phyloP scores from a whole-genome alignment of 2,113 vertebrate species.

The Boulengeromyrus knoepffleri region DNA sequence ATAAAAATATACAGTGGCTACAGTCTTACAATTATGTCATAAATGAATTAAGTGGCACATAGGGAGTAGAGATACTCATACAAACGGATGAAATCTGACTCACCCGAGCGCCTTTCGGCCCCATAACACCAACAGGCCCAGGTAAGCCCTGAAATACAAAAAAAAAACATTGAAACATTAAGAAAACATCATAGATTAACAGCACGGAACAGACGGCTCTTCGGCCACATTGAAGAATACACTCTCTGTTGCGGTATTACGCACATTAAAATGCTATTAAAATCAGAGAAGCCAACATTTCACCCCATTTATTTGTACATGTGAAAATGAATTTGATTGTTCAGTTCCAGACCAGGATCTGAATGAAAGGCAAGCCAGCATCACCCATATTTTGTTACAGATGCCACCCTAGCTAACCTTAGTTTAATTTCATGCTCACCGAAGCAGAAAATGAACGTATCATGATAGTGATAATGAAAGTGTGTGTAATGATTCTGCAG shows the following conservation, averaged over 20 bases:
- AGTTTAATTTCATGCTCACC: not conserved
- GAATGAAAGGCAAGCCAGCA: not conserved
- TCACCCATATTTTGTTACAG: not conserved
- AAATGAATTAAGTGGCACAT: not conserved
- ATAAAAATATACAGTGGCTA: not conserved
- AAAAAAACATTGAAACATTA: conserved; percentile 4
- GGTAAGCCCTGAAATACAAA: conserved; percentile 84
- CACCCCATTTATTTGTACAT: not conserved
- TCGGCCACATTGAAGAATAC: not conserved
- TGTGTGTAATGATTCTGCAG: not conserved
- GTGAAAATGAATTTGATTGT: not conserved
- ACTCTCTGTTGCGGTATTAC: not conserved
- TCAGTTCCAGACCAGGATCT: not conserved
- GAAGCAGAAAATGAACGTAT: not conserved
- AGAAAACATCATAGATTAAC: conserved; percentile 22
- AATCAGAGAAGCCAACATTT: not conserved
- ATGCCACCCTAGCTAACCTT: not conserved
- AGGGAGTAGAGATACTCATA: not conserved
- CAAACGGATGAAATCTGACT: conserved; percentile 44
- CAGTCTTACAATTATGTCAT: not conserved
- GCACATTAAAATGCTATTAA: not conserved
- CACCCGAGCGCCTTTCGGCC: conserved; percentile 92
- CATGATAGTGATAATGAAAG: not conserved
- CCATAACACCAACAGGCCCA: conserved; percentile 83
- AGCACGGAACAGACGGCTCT: not conserved